Evolutionary conservation across 2,113 vertebrate genomes (phyloP).

Genomic region (Rana temporaria): DNA sequence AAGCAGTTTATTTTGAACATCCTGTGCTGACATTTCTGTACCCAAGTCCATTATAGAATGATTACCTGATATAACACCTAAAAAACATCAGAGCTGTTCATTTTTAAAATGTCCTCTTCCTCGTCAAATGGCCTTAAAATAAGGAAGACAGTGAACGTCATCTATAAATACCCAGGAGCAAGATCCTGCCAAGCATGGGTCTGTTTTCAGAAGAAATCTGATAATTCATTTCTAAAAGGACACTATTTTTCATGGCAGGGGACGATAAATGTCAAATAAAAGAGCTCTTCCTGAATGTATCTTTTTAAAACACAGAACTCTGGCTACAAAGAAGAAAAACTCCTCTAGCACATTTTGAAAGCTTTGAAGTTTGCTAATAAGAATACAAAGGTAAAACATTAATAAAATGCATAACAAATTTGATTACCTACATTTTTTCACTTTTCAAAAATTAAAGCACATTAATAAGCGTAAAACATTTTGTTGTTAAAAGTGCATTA

Average conservation of each 20-base stretch:
- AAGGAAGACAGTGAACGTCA: not conserved
- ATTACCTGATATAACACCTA: conserved; percentile 1
- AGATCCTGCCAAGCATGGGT: conserved; percentile 7
- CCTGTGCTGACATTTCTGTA: conserved; percentile 24
- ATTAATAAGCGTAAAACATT: too few species aligned
- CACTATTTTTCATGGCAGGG: not conserved
- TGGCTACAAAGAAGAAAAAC: not conserved
- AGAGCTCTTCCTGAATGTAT: not conserved
- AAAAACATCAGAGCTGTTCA: not conserved
- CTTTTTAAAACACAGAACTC: not conserved
- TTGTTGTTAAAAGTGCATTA: too few species aligned
- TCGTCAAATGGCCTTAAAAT: not conserved
- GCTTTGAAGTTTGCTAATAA: too few species aligned
- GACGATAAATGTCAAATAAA: not conserved
- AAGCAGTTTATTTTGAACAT: conserved; percentile 2
- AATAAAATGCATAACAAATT: too few species aligned
- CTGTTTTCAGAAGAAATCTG: not conserved
- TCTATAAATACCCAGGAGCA: not conserved
- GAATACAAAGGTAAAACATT: too few species aligned
- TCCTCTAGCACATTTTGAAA: too few species aligned
- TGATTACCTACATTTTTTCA: too few species aligned
- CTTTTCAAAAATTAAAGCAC: too few species aligned
- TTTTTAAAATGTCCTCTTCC: not conserved
- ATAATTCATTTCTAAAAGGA: conserved; percentile 6
- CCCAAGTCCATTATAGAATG: not conserved